Base-by-base conservation (phyloP, 2,113 vertebrate genomes). In the Otus sunia region DNA sequence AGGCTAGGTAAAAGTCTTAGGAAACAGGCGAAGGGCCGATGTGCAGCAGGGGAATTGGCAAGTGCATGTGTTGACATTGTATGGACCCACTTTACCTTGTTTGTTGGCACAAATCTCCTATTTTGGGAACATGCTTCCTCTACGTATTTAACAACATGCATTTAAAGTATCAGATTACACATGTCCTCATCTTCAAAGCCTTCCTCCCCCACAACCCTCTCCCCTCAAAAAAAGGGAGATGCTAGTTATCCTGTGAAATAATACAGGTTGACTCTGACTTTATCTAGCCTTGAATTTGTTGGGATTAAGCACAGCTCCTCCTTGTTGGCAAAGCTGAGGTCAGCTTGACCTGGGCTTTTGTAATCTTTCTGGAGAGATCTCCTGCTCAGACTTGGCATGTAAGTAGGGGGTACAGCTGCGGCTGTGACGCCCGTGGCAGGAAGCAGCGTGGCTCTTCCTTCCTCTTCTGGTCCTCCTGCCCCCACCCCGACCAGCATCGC, bases 401-500 rank as follows among this genome's bases (percentile, higher is more conserved):
- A 23, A 72, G 26, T 5, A 20, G 14, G 9, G 23, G 27, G 17
- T 76, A 58, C 25, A 43, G 50, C 52, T 74, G 25, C 21, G 4
- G 3, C 3, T 9, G 30, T 30, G 49, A 32, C 15, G 19, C n/a
- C 45, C 20, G 43, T 34, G 75, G 75, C 50, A 74, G 55, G 75
- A 47, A 69, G 21, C 75, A 60, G 29, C 30, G 9, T 2, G 13
- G 66, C 11, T 86, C 50, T 73, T 56, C 27, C 39, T 47, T 32
- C 67, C 73, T 37, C 39, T 74, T 23, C 37, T 88, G 56, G 4
- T 34, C 1, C 0, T n/a, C 36, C 55, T 58, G 41, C 36, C 20
- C 50, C 86, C 0, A 0, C 19, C 34, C 26, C 9, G 10, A 71
- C 43, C 16, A 1, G 73, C 34, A 18, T 26, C 5, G 2, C 30